A percentile compares a stretch with the other conserved stretches of the same genome.
Conservation (phyloP, 2,888 invertebrate species). For the Carabus problematicus region DNA sequence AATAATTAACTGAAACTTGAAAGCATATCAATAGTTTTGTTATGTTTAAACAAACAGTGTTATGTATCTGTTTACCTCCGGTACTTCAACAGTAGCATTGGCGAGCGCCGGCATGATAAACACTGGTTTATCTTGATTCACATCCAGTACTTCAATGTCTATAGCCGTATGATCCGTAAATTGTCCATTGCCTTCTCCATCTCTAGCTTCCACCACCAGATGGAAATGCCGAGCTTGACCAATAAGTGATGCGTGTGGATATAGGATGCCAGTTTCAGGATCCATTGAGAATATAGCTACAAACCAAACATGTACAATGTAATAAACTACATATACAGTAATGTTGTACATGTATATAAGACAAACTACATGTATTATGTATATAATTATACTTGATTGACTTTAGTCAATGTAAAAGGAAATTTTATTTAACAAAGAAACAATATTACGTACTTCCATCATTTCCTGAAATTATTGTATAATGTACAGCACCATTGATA, state of each 20-base stretch:
- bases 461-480: conserved; percentile 74
- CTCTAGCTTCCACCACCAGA: conserved; percentile 71
- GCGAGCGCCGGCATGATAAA: conserved; percentile 79
- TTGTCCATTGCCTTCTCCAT: conserved; percentile 72
- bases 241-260: conserved; percentile 74
- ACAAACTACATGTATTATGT: background rate
- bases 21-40: too few species aligned
- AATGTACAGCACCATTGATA: conserved; percentile 77
- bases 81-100: conserved; percentile 80
- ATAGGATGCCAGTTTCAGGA: conserved; percentile 79
- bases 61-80: conserved; percentile 84
- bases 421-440: conserved; percentile 46
- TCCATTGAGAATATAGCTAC: conserved; percentile 79
- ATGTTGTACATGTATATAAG: background rate
- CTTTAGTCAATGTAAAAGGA: background rate
- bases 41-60: too few species aligned
- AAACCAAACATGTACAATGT: conserved; percentile 45
- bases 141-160: conserved; percentile 76
- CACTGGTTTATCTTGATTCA: conserved; percentile 82
- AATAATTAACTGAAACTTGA: too few species aligned
- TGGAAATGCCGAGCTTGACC: conserved; percentile 67
- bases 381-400: too few species aligned
- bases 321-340: background rate
- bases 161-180: conserved; percentile 74
- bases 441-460: conserved; percentile 65